phyloP scores from a whole-genome alignment of 2,888 invertebrate species.

The Ectemnius cavifrons region DNA sequence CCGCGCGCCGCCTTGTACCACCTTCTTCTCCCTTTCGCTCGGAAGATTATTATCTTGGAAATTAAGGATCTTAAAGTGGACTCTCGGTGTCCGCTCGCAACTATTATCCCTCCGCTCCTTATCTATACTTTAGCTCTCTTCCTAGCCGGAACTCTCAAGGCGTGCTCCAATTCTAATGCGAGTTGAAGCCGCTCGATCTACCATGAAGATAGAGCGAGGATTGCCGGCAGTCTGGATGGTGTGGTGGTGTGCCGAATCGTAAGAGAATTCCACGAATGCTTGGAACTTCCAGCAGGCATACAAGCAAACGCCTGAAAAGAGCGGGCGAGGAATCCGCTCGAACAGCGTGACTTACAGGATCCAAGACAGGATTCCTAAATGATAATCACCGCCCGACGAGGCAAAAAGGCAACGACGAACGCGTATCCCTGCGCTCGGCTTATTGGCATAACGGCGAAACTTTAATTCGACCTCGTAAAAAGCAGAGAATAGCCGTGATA shows the following conservation, averaged over 20 bases:
- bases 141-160: too few relatives aligned
- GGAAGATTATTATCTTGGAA: conserved; percentile 3
- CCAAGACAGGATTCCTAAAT: not conserved
- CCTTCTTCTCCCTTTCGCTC: not conserved
- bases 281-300: too few relatives aligned
- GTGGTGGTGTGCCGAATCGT: too few relatives aligned
- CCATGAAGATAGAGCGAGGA: too few relatives aligned
- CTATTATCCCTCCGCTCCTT: not conserved
- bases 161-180: too few relatives aligned
- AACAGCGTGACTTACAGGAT: too few relatives aligned
- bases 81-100: not conserved
- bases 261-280: too few relatives aligned
- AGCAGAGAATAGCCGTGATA: not conserved
- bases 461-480: conserved; percentile 15
- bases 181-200: too few relatives aligned
- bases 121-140: not conserved
- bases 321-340: too few relatives aligned
- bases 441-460: conserved; percentile 16
- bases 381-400: not conserved
- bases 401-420: not conserved
- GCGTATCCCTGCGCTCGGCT: not conserved
- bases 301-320: too few relatives aligned
- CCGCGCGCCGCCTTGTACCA: not conserved
- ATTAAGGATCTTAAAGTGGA: conserved; percentile 8
- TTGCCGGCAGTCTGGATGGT: too few relatives aligned